Base-by-base conservation (phyloP, 1,140 invertebrate genomes). In the Solenopsis fugax region DNA sequence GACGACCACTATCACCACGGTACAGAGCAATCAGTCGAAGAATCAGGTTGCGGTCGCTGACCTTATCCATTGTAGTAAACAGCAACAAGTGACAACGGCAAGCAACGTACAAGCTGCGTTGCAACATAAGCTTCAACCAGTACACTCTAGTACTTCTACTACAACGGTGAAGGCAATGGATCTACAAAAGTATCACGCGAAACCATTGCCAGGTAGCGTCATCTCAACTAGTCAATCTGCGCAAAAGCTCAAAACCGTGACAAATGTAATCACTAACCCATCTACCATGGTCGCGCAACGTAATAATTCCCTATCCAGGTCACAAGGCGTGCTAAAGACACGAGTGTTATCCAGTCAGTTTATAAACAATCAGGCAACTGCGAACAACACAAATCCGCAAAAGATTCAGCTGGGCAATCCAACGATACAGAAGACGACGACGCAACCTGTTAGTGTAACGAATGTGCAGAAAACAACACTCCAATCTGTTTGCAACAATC, bases 351-450 rank as follows among this genome's bases (percentile, higher is more conserved):
- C 82, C 0, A 29, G 75, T 34, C 91, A 90, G 37, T 90, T 93
- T 7, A 88, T 94, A 75, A 94, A 82, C 65, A 82, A 86, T 29
- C 93, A 93, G 62, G 69, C 91, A 7, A 56, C 13, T 0, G 80
- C 92, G 80, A 93, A 87, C 73, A 94, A 89, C 13, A 88, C 90
- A 2, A 92, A 89, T 24, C 78, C 93, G 64, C 93, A 94, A 24
- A 89, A 93, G 18, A 80, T 91, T 6, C 89, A 92, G 4, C 93
- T 93, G 18, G 52, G 90, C 0, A 90, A 90, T 21, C 65, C 90
- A 9, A 77, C 89, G 72, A 86, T 52, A n/a, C 90, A 93, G 13
- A 92, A 94, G 62, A 76, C 86, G 60, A 76, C 84, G 60, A 76
- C 84, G 6, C 88, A 89, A 29, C 52, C 81, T 7, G 58, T 64